These are phyloP conservation scores for Serranus cabrilla DNA, from an alignment of 2,797 vertebrate genomes.

Conservation along the genomic window DNA sequence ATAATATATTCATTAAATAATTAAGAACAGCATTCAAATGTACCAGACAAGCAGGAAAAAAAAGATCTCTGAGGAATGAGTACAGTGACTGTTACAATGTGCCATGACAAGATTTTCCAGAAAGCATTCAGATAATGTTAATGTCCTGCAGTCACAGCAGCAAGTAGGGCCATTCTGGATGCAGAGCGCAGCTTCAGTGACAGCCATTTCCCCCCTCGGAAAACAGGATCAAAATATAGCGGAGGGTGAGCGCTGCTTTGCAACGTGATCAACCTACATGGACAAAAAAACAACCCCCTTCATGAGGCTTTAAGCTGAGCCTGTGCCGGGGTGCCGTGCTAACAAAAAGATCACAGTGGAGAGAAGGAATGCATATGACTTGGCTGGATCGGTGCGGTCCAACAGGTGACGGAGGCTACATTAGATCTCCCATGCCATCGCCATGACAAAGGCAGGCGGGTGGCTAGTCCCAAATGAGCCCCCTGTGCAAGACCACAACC, in stretches of 20 bases:
- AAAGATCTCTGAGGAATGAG: conserved; percentile 88
- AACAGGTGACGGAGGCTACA: conserved; percentile 81
- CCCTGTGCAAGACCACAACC: conserved; percentile 37
- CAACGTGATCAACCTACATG: conserved; percentile 60
- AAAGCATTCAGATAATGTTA: conserved; percentile 62
- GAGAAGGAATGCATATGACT: conserved; percentile 92
- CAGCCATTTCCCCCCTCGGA: conserved; percentile 67
- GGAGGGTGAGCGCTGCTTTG: conserved; percentile 63
- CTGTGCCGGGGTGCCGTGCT: conserved; percentile 76
- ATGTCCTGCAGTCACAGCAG: conserved; percentile 85
- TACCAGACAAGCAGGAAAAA: conserved; percentile 93
- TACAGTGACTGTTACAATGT: conserved; percentile 94
- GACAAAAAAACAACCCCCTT: conserved; percentile 65
- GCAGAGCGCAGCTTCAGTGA: conserved; percentile 51
- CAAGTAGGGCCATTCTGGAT: conserved; percentile 83
- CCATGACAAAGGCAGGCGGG: conserved; percentile 42
- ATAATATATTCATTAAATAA: conserved; percentile 92
- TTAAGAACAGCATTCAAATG: conserved; percentile 94
- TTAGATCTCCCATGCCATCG: conserved; percentile 77
- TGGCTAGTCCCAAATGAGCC: conserved; percentile 71
- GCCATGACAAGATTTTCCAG: conserved; percentile 75
- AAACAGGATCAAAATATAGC: conserved; percentile 27
- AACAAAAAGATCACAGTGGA: conserved; percentile 92
- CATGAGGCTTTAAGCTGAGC: conserved; percentile 84
- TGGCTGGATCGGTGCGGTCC: conserved; percentile 83